phyloP scores from a whole-genome alignment of 1,140 invertebrate species.

The Trinorchestia longiramus region DNA sequence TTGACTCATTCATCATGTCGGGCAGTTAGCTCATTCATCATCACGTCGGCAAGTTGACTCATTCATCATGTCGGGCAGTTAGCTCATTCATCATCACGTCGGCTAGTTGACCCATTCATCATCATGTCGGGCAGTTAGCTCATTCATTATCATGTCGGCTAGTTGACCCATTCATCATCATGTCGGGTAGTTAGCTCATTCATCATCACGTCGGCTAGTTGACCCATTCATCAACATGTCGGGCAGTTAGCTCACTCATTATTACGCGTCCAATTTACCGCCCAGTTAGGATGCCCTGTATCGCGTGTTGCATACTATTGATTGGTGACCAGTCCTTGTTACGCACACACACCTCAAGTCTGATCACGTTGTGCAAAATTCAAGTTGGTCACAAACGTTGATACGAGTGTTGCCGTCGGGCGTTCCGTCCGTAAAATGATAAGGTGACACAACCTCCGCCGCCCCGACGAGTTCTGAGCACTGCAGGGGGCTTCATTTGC shows the following conservation, averaged over 20 bases:
- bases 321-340: neutral
- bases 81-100: neutral
- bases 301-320: neutral
- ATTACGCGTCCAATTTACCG: neutral
- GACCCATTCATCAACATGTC: neutral
- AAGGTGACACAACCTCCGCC: neutral
- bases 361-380: neutral
- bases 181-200: neutral
- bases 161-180: neutral
- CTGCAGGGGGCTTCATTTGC: neutral
- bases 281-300: neutral
- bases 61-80: neutral
- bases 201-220: neutral
- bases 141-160: neutral
- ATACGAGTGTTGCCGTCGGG: neutral
- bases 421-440: neutral
- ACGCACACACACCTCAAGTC: neutral
- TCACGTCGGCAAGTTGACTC: no score
- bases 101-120: neutral
- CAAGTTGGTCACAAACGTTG: neutral
- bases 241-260: neutral
- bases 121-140: neutral
- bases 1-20: no score
- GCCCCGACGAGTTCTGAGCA: neutral
- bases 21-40: no score